These are phyloP conservation scores for Microctenopoma steveboyesi DNA, from an alignment of 2,797 vertebrate species.

Conservation along the genomic window DNA sequence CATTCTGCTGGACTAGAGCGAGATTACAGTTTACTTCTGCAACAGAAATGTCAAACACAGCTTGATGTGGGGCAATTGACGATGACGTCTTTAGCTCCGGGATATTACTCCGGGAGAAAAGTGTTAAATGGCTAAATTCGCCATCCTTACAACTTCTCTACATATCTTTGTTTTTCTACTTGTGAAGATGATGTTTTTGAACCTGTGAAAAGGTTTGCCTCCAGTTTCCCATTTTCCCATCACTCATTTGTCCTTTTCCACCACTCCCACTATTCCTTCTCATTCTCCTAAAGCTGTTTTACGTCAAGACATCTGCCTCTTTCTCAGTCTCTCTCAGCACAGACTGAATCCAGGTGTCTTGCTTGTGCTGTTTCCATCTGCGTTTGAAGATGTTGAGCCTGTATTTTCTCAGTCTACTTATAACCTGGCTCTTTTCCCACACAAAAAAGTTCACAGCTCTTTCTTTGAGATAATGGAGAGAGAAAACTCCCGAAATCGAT, in stretches of 20 bases:
- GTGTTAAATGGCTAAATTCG: slow-evolving; percentile 55
- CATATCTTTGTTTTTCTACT: slow-evolving; percentile 13
- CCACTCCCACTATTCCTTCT: slow-evolving; percentile 31
- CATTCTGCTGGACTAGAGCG: slow-evolving; percentile 21
- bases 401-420: slow-evolving; percentile 17
- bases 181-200: slow-evolving; percentile 27
- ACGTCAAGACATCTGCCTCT: slow-evolving; percentile 33
- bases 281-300: slow-evolving; percentile 36
- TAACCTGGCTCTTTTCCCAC: slow-evolving; percentile 9
- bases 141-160: slow-evolving; percentile 35
- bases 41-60: slow-evolving; percentile 42
- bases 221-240: slow-evolving; percentile 17
- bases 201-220: slow-evolving; percentile 19
- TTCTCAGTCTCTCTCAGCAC: slow-evolving; percentile 23
- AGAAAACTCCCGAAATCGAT: slow-evolving; percentile 46
- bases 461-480: slow-evolving; percentile 35
- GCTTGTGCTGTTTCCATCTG: slow-evolving; percentile 4
- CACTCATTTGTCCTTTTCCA: slow-evolving; percentile 40
- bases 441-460: slow-evolving; percentile 18
- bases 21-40: slow-evolving; percentile 6
- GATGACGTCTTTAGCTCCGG: slow-evolving; percentile 25
- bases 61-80: slow-evolving; percentile 37
- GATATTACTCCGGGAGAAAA: slow-evolving; percentile 33
- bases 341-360: slow-evolving; percentile 23
- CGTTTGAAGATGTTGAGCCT: slow-evolving; percentile 6